Evolutionary conservation across 2,797 vertebrate species (phyloP).

Genomic region (Picus viridis): DNA sequence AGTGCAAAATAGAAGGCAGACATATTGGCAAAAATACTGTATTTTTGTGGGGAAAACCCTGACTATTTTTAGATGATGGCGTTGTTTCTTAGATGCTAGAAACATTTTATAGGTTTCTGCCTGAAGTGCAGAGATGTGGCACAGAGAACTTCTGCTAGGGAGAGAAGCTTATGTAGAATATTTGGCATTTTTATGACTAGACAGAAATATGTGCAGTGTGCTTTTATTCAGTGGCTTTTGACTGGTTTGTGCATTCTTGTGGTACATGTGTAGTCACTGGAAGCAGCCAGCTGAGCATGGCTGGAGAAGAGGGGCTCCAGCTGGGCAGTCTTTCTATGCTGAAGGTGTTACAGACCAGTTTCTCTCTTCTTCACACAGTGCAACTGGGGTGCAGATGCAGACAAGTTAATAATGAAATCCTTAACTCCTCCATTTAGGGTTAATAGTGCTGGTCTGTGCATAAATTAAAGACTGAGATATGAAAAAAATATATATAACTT

Average conservation of each 20-base stretch:
- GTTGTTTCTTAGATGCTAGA: not conserved
- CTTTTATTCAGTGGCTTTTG: not conserved
- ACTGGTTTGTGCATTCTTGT: not conserved
- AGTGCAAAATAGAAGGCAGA: not conserved
- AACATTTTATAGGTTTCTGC: not conserved
- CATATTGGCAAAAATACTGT: not conserved
- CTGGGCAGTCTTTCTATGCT: rapidly evolving
- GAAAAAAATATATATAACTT: not conserved
- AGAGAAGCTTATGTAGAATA: not conserved
- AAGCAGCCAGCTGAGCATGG: not conserved
- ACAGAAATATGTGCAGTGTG: not conserved
- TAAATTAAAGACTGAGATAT: not conserved
- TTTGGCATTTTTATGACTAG: not conserved
- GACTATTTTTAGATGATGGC: not conserved
- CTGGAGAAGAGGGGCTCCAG: not conserved
- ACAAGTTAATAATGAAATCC: not conserved
- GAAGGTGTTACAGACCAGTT: too few species aligned
- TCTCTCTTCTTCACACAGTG: not conserved
- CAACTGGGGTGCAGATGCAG: rapidly evolving
- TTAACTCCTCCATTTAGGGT: not conserved
- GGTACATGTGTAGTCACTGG: not conserved
- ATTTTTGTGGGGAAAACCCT: not conserved
- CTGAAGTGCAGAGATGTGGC: not conserved
- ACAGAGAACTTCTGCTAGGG: not conserved
- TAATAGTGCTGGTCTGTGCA: not conserved